Conservation (phyloP, 2,888 invertebrate species). For the Hyalella azteca region DNA sequence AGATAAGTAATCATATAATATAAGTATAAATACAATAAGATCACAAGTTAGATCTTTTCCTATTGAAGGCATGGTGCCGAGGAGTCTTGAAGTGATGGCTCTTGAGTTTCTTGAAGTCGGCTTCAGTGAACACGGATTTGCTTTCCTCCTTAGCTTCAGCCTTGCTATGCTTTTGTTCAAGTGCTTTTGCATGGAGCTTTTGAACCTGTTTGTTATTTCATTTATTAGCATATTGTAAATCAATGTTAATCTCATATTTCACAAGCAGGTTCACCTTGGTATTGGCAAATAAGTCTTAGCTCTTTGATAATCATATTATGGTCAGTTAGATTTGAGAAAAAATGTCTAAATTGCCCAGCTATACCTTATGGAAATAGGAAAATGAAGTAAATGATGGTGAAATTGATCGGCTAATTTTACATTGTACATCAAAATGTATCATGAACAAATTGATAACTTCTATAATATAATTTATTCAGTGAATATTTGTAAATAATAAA, state of each 20-base stretch:
- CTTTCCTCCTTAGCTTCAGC: background rate
- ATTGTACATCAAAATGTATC: background rate
- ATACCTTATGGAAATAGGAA: background rate
- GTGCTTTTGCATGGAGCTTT: background rate
- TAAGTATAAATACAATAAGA: too few species aligned
- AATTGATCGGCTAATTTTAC: background rate
- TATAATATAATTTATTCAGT: background rate
- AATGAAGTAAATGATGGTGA: background rate
- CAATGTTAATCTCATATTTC: too few species aligned
- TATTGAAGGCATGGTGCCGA: background rate
- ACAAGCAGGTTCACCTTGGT: too few species aligned
- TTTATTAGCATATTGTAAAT: too few species aligned
- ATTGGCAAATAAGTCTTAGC: too few species aligned
- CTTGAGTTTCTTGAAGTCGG: slow-evolving; percentile 6
- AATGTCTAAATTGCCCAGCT: too few species aligned
- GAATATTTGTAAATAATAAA: background rate
- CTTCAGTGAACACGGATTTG: slow-evolving; percentile 15
- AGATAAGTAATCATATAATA: too few species aligned
- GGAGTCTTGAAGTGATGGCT: background rate
- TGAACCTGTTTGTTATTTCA: too few species aligned
- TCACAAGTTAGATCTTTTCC: too few species aligned
- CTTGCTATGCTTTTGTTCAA: background rate
- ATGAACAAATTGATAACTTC: background rate
- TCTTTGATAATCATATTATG: too few species aligned
- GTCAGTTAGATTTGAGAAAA: too few species aligned